These are phyloP conservation scores for Aphelocoma californica DNA, from an alignment of 2,797 vertebrate species.

Conservation along the genomic window DNA sequence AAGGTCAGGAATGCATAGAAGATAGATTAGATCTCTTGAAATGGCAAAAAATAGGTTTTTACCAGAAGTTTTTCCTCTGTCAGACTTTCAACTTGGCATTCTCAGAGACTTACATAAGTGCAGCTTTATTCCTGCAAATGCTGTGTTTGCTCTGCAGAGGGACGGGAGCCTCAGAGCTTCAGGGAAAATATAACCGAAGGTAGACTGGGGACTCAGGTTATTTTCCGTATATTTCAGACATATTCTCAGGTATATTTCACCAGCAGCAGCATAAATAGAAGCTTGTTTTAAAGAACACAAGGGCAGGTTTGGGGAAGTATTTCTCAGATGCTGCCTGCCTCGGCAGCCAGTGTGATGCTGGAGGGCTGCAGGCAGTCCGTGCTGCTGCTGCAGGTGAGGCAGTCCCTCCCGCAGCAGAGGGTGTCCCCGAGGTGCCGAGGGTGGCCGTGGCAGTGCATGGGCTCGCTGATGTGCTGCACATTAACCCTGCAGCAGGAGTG, in stretches of 20 bases:
- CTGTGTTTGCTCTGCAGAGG: slow-evolving; percentile 35
- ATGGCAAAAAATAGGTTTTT: slow-evolving; percentile 9
- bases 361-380: neutral
- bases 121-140: slow-evolving; percentile 2
- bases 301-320: neutral
- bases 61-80: slow-evolving; percentile 15
- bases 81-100: slow-evolving; percentile 26
- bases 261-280: neutral
- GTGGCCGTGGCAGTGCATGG: neutral
- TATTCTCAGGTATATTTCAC: neutral
- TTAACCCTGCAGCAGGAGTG: accelerated
- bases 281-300: neutral
- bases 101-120: slow-evolving; percentile 40
- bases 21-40: slow-evolving; percentile 53
- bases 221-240: neutral
- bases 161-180: neutral
- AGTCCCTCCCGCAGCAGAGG: accelerated
- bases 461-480: accelerated
- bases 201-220: neutral
- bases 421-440: neutral
- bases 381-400: neutral
- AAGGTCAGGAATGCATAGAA: slow-evolving; percentile 51
- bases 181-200: neutral
- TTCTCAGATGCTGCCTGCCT: neutral
- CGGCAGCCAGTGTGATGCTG: neutral